phyloP scores from a whole-genome alignment of 1,140 invertebrate genomes.

The Orchestia grillus region DNA sequence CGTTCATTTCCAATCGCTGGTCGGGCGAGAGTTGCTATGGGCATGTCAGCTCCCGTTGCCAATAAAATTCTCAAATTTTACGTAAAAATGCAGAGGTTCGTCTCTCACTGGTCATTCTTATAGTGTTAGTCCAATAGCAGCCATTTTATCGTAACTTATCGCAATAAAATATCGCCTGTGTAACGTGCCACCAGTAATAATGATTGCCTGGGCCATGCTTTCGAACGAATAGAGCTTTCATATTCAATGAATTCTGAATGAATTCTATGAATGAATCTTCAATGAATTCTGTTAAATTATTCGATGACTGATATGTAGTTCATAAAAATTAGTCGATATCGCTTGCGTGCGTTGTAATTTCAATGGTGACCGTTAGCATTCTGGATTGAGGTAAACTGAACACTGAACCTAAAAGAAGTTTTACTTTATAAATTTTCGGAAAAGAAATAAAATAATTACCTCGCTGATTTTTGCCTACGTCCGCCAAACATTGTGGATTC shows the following conservation, averaged over 20 bases:
- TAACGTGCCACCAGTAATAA: not conserved
- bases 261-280: not conserved
- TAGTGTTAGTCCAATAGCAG: not conserved
- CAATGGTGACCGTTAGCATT: not conserved
- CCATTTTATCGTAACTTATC: not conserved
- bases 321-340: not conserved
- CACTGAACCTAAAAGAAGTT: too few species aligned
- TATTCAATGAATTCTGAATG: too few species aligned
- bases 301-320: not conserved
- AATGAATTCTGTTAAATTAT: not conserved
- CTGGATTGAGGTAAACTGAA: not conserved
- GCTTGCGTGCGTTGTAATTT: not conserved
- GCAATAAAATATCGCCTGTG: not conserved
- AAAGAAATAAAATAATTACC: not conserved
- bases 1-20: not conserved
- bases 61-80: not conserved
- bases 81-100: not conserved
- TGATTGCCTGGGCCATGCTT: not conserved
- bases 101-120: not conserved
- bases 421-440: not conserved
- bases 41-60: not conserved
- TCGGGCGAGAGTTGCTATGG: too few species aligned
- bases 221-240: not conserved
- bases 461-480: not conserved
- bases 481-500: not conserved